Evolutionary conservation across 1,140 invertebrate genomes (phyloP).

Genomic region (Drosophila repletoides): DNA sequence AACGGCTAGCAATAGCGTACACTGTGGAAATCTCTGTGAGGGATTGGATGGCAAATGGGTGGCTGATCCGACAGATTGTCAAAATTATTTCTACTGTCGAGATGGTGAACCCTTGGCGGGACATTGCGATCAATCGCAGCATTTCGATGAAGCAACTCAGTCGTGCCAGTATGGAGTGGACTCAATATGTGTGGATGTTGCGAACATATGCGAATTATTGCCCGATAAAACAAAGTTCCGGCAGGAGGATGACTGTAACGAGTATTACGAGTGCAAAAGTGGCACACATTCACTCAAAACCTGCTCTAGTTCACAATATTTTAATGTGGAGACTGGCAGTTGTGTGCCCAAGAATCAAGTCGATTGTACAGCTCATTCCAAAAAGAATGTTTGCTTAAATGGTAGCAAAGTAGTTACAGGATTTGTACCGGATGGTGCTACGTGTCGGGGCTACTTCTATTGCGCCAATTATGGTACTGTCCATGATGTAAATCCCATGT

Average conservation of each 20-base stretch:
- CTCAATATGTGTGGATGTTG: constrained; percentile 59
- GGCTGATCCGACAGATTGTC: constrained; percentile 62
- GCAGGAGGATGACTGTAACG: constrained; percentile 50
- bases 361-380: constrained; percentile 49
- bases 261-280: constrained; percentile 58
- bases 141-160: constrained; percentile 56
- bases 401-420: constrained; percentile 5
- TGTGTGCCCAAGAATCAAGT: constrained; percentile 39
- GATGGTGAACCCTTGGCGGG: constrained; percentile 36
- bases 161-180: constrained; percentile 38
- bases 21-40: constrained; percentile 60
- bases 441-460: constrained; percentile 73
- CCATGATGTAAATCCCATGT: constrained; percentile 49
- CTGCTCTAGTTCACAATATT: constrained; percentile 44
- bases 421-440: constrained; percentile 44
- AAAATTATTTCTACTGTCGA: constrained; percentile 55
- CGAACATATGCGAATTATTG: constrained; percentile 63
- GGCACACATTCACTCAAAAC: constrained; percentile 4
- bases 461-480: constrained; percentile 41
- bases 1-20: constrained; percentile 12
- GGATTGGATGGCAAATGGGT: constrained; percentile 48
- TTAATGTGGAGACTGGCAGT: constrained; percentile 39
- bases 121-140: constrained; percentile 26
- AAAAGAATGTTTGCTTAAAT: constrained; percentile 5
- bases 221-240: constrained; percentile 49